Evolutionary conservation across 2,888 invertebrate species (phyloP).

Genomic region (Anorthoa munda): DNA sequence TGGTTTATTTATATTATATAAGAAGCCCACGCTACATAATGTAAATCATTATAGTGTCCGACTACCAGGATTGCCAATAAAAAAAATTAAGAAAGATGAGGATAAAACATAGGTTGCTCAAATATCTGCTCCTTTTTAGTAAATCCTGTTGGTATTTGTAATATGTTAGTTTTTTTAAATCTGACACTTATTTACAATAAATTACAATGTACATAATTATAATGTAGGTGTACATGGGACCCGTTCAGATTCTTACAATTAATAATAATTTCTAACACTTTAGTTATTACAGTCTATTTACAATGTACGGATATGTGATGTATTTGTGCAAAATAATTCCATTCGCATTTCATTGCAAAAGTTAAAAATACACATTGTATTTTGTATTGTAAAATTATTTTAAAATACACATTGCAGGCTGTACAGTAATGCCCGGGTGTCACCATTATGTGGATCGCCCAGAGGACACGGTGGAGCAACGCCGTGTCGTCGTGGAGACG

Average conservation of each 20-base stretch:
- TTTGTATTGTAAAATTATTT: too few species aligned
- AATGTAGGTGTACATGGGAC: background rate
- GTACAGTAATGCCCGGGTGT: background rate
- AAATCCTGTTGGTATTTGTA: background rate
- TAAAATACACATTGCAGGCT: background rate
- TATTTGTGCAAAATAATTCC: background rate
- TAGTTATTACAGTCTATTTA: slow-evolving; percentile 25
- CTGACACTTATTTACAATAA: slow-evolving; percentile 34
- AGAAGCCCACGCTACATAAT: background rate
- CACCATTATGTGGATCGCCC: background rate
- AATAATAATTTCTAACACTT: background rate
- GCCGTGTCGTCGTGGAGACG: background rate
- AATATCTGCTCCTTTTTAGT: background rate
- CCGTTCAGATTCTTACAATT: background rate
- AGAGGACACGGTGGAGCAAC: background rate
- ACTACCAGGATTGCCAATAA: background rate
- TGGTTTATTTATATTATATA: background rate
- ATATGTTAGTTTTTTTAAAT: background rate
- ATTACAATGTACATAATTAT: slow-evolving; percentile 21
- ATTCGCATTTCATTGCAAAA: background rate
- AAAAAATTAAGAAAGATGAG: background rate
- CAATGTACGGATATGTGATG: slow-evolving; percentile 21
- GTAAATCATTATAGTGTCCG: background rate
- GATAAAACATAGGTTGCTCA: background rate
- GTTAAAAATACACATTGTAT: too few species aligned